Evolutionary conservation across 2,888 invertebrate species (phyloP).

Genomic region (Sinopyrophorus schimmeli): DNA sequence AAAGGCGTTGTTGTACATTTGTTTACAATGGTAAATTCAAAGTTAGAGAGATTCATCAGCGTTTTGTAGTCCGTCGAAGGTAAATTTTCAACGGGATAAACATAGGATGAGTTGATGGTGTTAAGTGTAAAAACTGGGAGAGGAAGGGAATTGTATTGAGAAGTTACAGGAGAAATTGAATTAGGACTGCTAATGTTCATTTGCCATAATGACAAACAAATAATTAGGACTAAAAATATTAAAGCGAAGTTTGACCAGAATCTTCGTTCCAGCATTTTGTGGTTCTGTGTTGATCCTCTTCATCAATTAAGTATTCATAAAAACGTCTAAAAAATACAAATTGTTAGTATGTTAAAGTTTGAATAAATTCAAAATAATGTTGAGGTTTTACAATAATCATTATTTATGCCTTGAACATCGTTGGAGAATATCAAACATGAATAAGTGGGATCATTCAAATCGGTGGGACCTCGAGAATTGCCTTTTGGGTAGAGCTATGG

Average conservation of each 20-base stretch:
- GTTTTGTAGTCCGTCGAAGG: conserved; percentile 49
- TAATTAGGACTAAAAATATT: conserved; percentile 29
- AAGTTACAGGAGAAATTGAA: conserved; percentile 6
- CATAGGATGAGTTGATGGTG: conserved; percentile 37
- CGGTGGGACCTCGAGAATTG: too few relatives aligned
- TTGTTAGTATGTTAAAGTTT: too few relatives aligned
- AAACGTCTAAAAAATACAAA: too few relatives aligned
- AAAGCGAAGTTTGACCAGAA: conserved; percentile 32
- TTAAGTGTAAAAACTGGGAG: conserved; percentile 38
- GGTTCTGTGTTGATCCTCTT: background rate
- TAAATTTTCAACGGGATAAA: conserved; percentile 37
- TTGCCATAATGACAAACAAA: conserved; percentile 38
- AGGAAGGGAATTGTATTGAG: conserved; percentile 12
- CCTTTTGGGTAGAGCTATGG: too few relatives aligned
- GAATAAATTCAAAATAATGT: too few relatives aligned
- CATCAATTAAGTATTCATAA: conserved; percentile 4
- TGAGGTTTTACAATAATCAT: too few relatives aligned
- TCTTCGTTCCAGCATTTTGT: conserved; percentile 18
- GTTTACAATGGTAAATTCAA: conserved; percentile 63
- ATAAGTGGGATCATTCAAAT: too few relatives aligned
- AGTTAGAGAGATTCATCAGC: conserved; percentile 64
- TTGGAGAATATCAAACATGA: too few relatives aligned
- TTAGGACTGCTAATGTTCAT: conserved; percentile 35
- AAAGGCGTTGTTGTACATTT: conserved; percentile 47
- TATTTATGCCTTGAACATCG: too few relatives aligned